A percentile compares a stretch with the other conserved stretches of the same genome.
phyloP scores from a whole-genome alignment of 1,140 invertebrate genomes.

The Penaeus japonicus region DNA sequence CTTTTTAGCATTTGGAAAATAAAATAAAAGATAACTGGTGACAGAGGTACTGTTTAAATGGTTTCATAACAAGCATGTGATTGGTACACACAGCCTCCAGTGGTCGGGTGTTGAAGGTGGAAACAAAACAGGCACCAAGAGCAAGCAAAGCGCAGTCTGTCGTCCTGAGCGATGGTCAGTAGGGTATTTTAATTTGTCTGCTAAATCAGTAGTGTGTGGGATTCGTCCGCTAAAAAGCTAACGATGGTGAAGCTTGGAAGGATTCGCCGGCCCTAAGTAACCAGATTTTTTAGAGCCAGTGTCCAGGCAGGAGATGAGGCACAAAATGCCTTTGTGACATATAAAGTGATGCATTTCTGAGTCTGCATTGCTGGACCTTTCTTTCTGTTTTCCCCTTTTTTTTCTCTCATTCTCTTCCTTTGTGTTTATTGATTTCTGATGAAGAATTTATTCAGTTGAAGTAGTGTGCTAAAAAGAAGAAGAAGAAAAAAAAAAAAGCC shows the following conservation, averaged over 20 bases:
- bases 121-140: constrained; percentile 55
- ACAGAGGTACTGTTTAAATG: background rate
- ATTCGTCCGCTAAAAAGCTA: constrained; percentile 23
- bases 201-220: constrained; percentile 45
- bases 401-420: no score
- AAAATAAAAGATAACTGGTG: background rate
- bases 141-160: constrained; percentile 57
- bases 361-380: no score
- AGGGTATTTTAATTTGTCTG: constrained; percentile 23
- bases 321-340: no score
- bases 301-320: background rate
- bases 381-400: no score
- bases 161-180: constrained; percentile 59
- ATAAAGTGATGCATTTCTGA: no score
- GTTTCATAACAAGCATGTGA: background rate
- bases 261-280: constrained; percentile 7
- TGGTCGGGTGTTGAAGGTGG: constrained; percentile 52
- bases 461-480: no score
- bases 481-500: no score
- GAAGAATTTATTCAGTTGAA: no score
- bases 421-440: no score
- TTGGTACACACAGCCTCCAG: constrained; percentile 36
- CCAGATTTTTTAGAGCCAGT: background rate
- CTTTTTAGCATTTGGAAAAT: no score
- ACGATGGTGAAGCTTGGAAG: constrained; percentile 36